phyloP scores from a whole-genome alignment of 2,797 vertebrate genomes.

The Peromyscus melanophrys region DNA sequence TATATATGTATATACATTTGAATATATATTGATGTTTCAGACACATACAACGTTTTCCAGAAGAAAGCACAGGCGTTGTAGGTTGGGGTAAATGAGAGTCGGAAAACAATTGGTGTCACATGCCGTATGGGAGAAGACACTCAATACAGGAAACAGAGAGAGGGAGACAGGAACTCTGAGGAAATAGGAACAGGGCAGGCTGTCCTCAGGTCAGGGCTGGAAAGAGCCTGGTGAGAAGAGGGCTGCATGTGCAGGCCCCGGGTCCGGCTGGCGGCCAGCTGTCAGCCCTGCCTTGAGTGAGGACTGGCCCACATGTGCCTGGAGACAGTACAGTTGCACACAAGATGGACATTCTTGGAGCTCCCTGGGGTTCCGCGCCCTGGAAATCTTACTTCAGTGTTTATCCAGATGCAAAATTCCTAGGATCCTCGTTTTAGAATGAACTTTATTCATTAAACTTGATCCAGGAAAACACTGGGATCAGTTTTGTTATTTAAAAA shows the following conservation, averaged over 20 bases:
- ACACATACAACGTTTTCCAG: conserved; percentile 12
- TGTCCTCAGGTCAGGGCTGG: background rate
- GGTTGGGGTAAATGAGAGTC: background rate
- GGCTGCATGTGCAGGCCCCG: background rate
- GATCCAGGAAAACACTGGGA: conserved; percentile 73
- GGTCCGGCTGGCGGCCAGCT: background rate
- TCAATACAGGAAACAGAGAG: background rate
- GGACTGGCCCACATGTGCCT: background rate
- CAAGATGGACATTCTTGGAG: background rate
- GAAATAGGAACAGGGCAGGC: background rate
- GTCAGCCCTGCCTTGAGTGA: background rate
- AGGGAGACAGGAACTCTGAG: background rate
- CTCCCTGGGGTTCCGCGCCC: background rate
- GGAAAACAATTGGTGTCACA: background rate
- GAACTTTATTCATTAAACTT: conserved; percentile 69
- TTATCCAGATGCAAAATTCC: conserved; percentile 74
- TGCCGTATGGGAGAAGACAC: background rate
- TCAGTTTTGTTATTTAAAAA: conserved; percentile 62
- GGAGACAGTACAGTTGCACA: background rate
- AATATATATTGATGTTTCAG: background rate
- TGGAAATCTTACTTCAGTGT: conserved; percentile 81
- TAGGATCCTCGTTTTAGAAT: conserved; percentile 75
- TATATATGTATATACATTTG: background rate
- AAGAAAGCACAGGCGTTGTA: background rate
- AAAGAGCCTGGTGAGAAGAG: background rate